A percentile compares a stretch with the other conserved stretches of the same genome.
These are phyloP conservation scores for Bombus cullumanus DNA, from an alignment of 1,140 invertebrate genomes.

Conservation along the genomic window DNA sequence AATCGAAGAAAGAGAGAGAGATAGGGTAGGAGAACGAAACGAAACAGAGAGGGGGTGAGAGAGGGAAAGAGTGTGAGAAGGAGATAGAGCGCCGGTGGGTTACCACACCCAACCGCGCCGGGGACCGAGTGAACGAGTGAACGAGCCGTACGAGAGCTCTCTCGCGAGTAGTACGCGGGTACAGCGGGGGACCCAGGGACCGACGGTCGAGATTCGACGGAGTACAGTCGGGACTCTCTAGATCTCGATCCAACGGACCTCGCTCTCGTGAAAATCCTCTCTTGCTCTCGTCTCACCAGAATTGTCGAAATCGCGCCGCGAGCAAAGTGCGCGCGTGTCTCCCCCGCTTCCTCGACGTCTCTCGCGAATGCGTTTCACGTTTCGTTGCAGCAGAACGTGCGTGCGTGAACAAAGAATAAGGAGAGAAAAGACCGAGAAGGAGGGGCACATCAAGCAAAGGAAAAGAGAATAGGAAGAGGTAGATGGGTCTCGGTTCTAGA, in stretches of 20 bases:
- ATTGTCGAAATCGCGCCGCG: constrained; percentile 30
- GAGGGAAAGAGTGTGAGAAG: constrained; percentile 35
- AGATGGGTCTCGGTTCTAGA: not conserved
- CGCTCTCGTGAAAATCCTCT: constrained; percentile 16
- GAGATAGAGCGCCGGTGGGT: constrained; percentile 75
- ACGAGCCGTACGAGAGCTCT: constrained; percentile 60
- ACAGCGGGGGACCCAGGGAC: constrained; percentile 42
- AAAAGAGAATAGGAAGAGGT: not conserved
- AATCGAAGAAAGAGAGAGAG: not conserved
- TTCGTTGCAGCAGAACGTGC: constrained; percentile 36
- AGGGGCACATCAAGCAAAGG: not conserved
- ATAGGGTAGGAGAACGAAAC: constrained; percentile 19
- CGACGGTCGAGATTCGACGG: constrained; percentile 42
- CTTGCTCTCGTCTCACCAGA: not conserved
- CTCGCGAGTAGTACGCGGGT: constrained; percentile 60
- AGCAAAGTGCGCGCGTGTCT: constrained; percentile 42
- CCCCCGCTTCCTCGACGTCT: constrained; percentile 51
- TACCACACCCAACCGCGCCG: constrained; percentile 83
- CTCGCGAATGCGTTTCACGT: constrained; percentile 46
- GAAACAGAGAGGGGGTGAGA: constrained; percentile 12
- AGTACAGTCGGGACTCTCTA: constrained; percentile 41
- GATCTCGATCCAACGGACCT: constrained; percentile 47
- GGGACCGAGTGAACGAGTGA: constrained; percentile 71
- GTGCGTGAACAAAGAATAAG: constrained; percentile 12
- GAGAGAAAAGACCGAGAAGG: not conserved